Conservation (phyloP, 2,888 invertebrate species). For the Pedicia rivosa region DNA sequence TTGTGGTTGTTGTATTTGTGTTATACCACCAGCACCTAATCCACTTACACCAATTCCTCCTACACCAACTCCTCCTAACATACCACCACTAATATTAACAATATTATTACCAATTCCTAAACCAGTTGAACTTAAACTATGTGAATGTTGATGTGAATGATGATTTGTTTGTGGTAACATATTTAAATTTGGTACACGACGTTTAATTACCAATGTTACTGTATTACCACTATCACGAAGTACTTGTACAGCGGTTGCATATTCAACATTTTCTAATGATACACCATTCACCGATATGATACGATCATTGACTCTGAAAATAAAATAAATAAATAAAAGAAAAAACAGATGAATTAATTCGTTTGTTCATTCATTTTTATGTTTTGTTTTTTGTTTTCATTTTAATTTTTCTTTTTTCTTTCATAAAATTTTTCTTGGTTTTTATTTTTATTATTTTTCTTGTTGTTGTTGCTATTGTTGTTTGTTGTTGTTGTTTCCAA, state of each 20-base stretch:
- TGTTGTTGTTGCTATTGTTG: no score
- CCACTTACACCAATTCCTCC: conserved; percentile 11
- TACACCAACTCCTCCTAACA: conserved; percentile 18
- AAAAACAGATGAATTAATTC: no score
- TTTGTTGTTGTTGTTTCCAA: no score
- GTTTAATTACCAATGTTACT: conserved; percentile 73
- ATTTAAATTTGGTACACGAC: conserved; percentile 41
- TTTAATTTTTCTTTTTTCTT: no score
- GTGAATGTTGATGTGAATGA: conserved; percentile 28
- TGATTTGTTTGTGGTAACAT: conserved; percentile 17
- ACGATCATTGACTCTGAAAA: conserved; percentile 84
- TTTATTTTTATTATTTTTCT: no score
- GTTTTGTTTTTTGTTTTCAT: no score
- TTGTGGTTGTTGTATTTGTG: conserved; percentile 17
- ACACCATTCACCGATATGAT: conserved; percentile 94
- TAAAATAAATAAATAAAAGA: conserved; percentile 5
- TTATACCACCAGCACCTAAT: conserved; percentile 5
- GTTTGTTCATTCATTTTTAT: no score
- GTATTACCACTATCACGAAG: conserved; percentile 79
- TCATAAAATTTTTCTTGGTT: no score
- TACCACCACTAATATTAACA: no score
- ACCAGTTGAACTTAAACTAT: conserved; percentile 26
- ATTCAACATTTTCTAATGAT: conserved; percentile 92
- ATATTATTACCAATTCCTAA: no score
- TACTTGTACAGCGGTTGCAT: conserved; percentile 84